Conservation (phyloP, 2,113 vertebrate species). For the Dasypus novemcinctus region DNA sequence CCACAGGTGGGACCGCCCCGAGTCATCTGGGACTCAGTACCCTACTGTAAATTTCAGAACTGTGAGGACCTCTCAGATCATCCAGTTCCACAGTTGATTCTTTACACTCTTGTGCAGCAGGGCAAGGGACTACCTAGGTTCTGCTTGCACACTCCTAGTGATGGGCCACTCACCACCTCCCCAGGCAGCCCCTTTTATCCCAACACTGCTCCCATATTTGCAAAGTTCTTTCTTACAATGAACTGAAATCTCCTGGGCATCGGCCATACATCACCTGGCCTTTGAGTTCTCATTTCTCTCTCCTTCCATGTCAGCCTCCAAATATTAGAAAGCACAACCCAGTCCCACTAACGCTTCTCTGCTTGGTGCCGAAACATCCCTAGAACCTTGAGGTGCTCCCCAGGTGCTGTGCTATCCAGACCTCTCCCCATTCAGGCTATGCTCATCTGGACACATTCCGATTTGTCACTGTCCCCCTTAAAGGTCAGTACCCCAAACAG, state of each 20-base stretch:
- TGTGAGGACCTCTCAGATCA: not conserved
- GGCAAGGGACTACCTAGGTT: not conserved
- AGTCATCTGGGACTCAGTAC: not conserved
- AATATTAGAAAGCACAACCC: not conserved
- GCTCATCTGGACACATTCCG: not conserved
- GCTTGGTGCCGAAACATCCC: not conserved
- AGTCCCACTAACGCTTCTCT: not conserved
- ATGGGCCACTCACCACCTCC: not conserved
- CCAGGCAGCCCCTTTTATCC: not conserved
- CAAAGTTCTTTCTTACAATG: not conserved
- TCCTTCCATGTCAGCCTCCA: not conserved
- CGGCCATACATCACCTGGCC: not conserved
- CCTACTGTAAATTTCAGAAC: not conserved
- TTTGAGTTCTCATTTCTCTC: not conserved
- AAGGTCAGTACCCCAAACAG: not conserved
- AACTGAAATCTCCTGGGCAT: not conserved
- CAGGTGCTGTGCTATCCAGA: not conserved
- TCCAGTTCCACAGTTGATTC: not conserved
- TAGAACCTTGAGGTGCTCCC: not conserved
- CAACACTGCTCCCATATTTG: not conserved
- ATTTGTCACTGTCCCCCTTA: not conserved
- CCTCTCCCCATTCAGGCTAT: not conserved
- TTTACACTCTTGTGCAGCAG: not conserved
- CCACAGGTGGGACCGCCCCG: not conserved
- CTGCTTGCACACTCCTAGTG: not conserved